Conservation (phyloP, 2,888 invertebrate species). For the Margaritifera margaritifera region DNA sequence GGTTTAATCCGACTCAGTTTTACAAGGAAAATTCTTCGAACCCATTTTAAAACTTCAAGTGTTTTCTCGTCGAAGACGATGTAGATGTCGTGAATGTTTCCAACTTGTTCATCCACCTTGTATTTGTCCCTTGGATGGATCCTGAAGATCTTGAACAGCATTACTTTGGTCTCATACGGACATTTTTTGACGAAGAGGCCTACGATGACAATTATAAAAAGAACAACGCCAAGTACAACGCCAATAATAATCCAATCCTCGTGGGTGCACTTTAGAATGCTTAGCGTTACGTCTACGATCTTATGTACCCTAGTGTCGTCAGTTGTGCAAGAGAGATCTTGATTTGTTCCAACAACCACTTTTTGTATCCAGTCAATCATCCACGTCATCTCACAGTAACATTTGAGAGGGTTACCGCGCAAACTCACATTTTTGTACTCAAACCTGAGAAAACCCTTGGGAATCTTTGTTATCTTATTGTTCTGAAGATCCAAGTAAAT, state of each 20-base stretch:
- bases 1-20: slow-evolving; percentile 35
- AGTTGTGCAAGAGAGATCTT: slow-evolving; percentile 2
- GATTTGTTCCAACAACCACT: not conserved
- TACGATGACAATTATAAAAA: slow-evolving; percentile 11
- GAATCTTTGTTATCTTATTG: slow-evolving; percentile 17
- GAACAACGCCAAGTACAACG: slow-evolving; percentile 6
- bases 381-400: slow-evolving; percentile 45
- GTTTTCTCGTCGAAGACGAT: slow-evolving; percentile 28
- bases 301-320: slow-evolving; percentile 12
- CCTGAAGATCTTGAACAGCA: slow-evolving; percentile 30
- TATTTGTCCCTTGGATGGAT: slow-evolving; percentile 35
- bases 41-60: slow-evolving; percentile 36
- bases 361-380: slow-evolving; percentile 33
- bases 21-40: slow-evolving; percentile 26
- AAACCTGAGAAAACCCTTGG: slow-evolving; percentile 28
- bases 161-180: slow-evolving; percentile 46
- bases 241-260: slow-evolving; percentile 11
- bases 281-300: slow-evolving; percentile 21
- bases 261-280: slow-evolving; percentile 8
- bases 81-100: slow-evolving; percentile 34
- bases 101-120: slow-evolving; percentile 21
- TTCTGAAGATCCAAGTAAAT: slow-evolving; percentile 14
- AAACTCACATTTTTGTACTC: slow-evolving; percentile 23
- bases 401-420: slow-evolving; percentile 29
- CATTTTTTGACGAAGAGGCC: slow-evolving; percentile 33